These are phyloP conservation scores for Urophycis tenuis DNA, from an alignment of 2,797 vertebrate genomes.

Conservation along the genomic window DNA sequence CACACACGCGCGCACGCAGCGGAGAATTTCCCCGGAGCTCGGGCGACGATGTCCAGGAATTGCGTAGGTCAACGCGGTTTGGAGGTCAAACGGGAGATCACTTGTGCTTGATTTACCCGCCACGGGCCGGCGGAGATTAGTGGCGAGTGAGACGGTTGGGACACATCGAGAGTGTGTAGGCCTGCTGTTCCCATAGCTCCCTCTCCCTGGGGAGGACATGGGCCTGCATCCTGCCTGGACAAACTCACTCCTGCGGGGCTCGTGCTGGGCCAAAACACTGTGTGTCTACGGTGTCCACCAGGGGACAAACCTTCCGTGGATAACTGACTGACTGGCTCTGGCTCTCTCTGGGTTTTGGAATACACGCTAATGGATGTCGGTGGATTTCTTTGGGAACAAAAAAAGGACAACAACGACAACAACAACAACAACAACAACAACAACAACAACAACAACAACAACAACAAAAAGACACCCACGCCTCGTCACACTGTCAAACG, in stretches of 20 bases:
- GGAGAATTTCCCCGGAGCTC: conserved; percentile 14
- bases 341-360: conserved; percentile 42
- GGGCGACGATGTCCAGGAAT: conserved; percentile 32
- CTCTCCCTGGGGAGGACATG: not conserved
- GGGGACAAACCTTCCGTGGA: conserved; percentile 21
- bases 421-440: too few relatives aligned
- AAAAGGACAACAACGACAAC: too few relatives aligned
- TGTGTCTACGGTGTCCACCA: conserved; percentile 21
- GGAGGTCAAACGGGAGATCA: conserved; percentile 38
- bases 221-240: conserved; percentile 37
- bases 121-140: conserved; percentile 45
- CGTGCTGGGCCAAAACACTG: conserved; percentile 37
- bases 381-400: conserved; percentile 12
- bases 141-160: conserved; percentile 49
- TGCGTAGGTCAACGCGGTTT: conserved; percentile 34
- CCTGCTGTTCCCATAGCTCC: not conserved
- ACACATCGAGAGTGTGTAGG: conserved; percentile 28
- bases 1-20: too few relatives aligned
- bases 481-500: too few relatives aligned
- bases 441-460: too few relatives aligned
- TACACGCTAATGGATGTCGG: conserved; percentile 49
- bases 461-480: too few relatives aligned
- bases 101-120: conserved; percentile 50
- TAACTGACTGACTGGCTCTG: conserved; percentile 21
- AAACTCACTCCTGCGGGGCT: conserved; percentile 45